These are phyloP conservation scores for Phyllotreta striolata DNA, from an alignment of 2,888 invertebrate species.

Conservation along the genomic window DNA sequence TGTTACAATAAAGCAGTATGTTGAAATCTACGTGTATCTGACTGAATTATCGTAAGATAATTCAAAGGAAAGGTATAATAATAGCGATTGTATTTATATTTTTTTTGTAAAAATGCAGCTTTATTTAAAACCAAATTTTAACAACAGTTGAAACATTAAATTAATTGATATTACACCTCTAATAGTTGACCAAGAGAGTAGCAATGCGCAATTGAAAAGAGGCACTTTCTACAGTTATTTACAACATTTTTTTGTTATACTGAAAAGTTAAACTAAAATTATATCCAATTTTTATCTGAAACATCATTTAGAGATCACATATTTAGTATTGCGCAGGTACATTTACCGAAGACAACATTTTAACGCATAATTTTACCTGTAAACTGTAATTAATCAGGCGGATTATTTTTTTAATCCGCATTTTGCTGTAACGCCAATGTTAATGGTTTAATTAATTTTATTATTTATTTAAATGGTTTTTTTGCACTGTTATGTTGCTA, in stretches of 20 bases:
- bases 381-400: constrained; percentile 17
- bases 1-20: too few species aligned
- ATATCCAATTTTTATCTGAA: constrained; percentile 10
- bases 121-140: constrained; percentile 60
- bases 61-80: too few species aligned
- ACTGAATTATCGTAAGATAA: too few species aligned
- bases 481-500: too few species aligned
- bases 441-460: too few species aligned
- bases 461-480: too few species aligned
- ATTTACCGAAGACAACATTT: constrained; percentile 3
- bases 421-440: too few species aligned
- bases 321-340: constrained; percentile 20
- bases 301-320: constrained; percentile 11
- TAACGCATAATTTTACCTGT: constrained; percentile 11
- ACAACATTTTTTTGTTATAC: constrained; percentile 51
- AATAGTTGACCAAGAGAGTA: constrained; percentile 61
- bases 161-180: constrained; percentile 53
- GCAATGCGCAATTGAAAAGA: constrained; percentile 61
- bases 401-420: too few species aligned
- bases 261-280: constrained; percentile 15
- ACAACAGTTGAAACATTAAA: constrained; percentile 60
- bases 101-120: constrained; percentile 60
- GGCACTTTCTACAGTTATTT: constrained; percentile 61
- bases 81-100: not conserved
- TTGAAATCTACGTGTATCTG: too few species aligned